Evolutionary conservation across 2,113 vertebrate species (phyloP).

Genomic region (Pogona vitticeps): DNA sequence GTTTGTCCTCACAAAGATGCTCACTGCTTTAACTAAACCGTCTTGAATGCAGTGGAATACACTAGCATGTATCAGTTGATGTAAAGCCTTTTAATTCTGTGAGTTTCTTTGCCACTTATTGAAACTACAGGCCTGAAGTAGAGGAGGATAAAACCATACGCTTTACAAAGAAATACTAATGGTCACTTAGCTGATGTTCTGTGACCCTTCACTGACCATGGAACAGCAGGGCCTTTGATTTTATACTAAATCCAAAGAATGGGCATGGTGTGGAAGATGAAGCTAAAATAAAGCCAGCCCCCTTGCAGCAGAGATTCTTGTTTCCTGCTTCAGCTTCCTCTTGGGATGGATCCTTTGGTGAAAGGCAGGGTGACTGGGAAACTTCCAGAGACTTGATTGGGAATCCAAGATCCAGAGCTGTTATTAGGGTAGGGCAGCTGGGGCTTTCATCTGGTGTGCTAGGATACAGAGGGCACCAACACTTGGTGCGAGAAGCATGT

Average conservation of each 20-base stretch:
- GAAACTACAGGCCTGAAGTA: background rate
- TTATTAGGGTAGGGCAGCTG: background rate
- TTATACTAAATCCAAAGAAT: background rate
- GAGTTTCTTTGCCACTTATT: background rate
- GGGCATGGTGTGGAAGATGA: background rate
- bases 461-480: too few relatives aligned
- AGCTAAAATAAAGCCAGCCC: background rate
- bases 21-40: slow-evolving; percentile 11
- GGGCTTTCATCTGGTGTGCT: too few relatives aligned
- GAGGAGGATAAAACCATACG: background rate
- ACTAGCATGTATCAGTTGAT: background rate
- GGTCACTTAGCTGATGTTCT: background rate
- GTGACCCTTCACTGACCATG: background rate
- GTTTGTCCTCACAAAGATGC: background rate
- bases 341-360: too few relatives aligned
- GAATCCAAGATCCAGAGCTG: too few relatives aligned
- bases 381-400: background rate
- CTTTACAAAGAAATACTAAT: background rate
- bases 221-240: background rate
- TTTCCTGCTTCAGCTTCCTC: background rate
- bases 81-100: background rate
- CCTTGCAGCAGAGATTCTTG: background rate
- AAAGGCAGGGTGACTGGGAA: background rate
- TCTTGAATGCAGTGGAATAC: background rate
- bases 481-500: too few relatives aligned